These are phyloP conservation scores for Timema podura DNA, from an alignment of 2,888 invertebrate genomes.

Conservation along the genomic window DNA sequence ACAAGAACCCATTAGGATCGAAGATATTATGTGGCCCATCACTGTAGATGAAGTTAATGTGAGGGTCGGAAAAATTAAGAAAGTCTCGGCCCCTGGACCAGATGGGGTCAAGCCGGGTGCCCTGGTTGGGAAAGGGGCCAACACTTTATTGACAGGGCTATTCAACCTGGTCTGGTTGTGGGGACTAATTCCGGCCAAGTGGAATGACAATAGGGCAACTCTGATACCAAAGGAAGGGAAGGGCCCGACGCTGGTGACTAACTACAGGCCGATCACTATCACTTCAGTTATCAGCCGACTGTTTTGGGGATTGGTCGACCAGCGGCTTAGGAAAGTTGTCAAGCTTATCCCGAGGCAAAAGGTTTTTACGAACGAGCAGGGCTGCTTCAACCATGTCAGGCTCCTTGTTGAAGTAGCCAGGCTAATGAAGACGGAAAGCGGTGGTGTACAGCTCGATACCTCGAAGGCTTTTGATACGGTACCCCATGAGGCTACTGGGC, in stretches of 20 bases:
- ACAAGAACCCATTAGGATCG: too few species aligned
- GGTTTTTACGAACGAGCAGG: slow-evolving; percentile 37
- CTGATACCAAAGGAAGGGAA: slow-evolving; percentile 40
- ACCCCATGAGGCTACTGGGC: slow-evolving; percentile 28
- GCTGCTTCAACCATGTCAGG: slow-evolving; percentile 27
- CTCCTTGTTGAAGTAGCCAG: slow-evolving; percentile 24
- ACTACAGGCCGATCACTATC: slow-evolving; percentile 40
- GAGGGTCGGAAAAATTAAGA: too few species aligned
- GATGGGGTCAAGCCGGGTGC: neutral
- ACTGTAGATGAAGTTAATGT: too few species aligned
- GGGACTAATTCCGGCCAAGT: neutral
- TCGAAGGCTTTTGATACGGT: slow-evolving; percentile 35
- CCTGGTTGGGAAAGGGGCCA: neutral
- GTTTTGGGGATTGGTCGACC: slow-evolving; percentile 38
- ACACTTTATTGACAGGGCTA: neutral
- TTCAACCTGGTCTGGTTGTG: neutral
- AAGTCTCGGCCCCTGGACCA: neutral
- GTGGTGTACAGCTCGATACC: slow-evolving; percentile 30
- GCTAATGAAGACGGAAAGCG: slow-evolving; percentile 21
- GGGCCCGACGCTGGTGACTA: slow-evolving; percentile 34
- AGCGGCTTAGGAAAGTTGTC: slow-evolving; percentile 32
- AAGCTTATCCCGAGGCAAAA: slow-evolving; percentile 37
- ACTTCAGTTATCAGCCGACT: slow-evolving; percentile 37
- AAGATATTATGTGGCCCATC: too few species aligned
- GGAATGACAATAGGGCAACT: slow-evolving; percentile 35